These are phyloP conservation scores for Smutsia gigantea DNA, from an alignment of 2,797 vertebrate species.

Conservation along the genomic window DNA sequence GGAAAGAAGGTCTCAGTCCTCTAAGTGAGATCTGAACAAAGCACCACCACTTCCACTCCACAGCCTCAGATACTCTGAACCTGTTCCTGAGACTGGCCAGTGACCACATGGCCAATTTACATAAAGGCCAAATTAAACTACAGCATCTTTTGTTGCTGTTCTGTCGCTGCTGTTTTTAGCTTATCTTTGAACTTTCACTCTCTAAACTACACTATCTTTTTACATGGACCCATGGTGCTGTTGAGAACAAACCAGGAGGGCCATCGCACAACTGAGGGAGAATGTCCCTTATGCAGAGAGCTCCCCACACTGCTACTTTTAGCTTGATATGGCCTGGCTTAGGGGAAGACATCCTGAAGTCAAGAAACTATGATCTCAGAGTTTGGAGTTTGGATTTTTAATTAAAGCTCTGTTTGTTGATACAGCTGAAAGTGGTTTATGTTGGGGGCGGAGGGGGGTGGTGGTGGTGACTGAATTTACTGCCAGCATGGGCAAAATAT, in stretches of 20 bases:
- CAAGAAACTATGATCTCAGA: slow-evolving; percentile 65
- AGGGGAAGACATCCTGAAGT: slow-evolving; percentile 49
- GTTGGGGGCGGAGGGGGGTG: not conserved
- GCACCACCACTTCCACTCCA: not conserved
- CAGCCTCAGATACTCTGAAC: not conserved
- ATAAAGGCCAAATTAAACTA: not conserved
- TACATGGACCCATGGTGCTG: not conserved
- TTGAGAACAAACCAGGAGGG: not conserved
- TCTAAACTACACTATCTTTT: not conserved
- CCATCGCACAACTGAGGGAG: not conserved
- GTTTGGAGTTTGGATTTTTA: slow-evolving; percentile 44
- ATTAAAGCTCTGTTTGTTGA: slow-evolving; percentile 67
- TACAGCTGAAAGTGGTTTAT: slow-evolving; percentile 70
- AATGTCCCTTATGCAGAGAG: not conserved
- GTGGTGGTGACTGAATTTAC: not conserved
- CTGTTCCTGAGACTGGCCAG: not conserved
- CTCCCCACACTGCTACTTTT: not conserved
- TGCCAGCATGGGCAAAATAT: slow-evolving; percentile 54
- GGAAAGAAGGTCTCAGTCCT: not conserved
- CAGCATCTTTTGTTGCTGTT: not conserved
- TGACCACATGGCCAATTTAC: not conserved
- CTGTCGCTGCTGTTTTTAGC: not conserved
- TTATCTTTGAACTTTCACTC: not conserved
- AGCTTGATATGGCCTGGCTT: not conserved
- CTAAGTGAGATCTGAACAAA: not conserved